phyloP scores from a whole-genome alignment of 2,113 vertebrate genomes.

The Pteropus alecto region DNA sequence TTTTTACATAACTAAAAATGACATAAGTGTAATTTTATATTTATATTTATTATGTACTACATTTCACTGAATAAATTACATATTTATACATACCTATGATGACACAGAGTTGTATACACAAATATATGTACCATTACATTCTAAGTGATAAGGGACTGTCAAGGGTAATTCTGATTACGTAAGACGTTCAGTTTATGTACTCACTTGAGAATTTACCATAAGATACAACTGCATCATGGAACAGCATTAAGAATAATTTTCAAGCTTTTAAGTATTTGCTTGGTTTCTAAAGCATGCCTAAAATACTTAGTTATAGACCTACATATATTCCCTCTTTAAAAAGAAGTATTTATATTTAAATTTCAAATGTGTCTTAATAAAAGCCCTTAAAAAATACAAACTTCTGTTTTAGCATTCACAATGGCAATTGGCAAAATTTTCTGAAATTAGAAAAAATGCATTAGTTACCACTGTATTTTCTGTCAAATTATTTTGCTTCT shows the following conservation, averaged over 20 bases:
- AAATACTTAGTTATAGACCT: neutral
- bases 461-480: slow-evolving; percentile 20
- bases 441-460: neutral
- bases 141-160: neutral
- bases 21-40: neutral
- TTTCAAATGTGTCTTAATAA: slow-evolving; percentile 63
- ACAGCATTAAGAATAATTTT: neutral
- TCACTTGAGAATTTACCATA: neutral
- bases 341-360: neutral
- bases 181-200: neutral
- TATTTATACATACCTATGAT: neutral
- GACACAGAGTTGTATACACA: neutral
- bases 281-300: neutral
- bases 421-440: neutral
- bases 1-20: neutral
- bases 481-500: slow-evolving; percentile 56
- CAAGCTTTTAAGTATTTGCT: neutral
- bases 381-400: slow-evolving; percentile 3
- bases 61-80: neutral
- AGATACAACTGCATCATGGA: neutral
- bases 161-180: neutral
- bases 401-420: slow-evolving; percentile 56
- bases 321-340: slow-evolving; percentile 37
- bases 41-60: neutral
- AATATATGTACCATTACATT: neutral